Percentiles rank a stretch among this genome's conserved stretches.
Conservation (phyloP, 2,797 vertebrate species). For the Enteromius treurensis region DNA sequence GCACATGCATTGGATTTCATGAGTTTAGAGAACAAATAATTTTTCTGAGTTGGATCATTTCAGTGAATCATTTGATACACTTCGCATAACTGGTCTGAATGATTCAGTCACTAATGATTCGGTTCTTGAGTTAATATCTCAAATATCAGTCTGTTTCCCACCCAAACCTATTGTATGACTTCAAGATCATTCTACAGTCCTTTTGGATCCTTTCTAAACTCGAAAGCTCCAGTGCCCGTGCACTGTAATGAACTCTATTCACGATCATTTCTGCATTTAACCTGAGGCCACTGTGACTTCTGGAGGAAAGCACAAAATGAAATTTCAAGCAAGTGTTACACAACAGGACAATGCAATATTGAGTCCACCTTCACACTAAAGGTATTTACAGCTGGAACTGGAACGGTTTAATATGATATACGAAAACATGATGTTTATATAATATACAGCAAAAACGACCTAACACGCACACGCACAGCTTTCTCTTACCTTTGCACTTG, state of each 20-base stretch:
- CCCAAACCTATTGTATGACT: background rate
- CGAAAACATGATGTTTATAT: background rate
- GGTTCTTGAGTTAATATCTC: background rate
- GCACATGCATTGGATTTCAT: background rate
- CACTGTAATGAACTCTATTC: background rate
- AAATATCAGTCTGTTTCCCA: background rate
- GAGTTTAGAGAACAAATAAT: background rate
- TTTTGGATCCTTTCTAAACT: background rate
- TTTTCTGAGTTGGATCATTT: background rate
- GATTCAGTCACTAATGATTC: background rate
- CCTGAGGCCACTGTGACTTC: background rate
- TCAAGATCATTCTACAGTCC: background rate
- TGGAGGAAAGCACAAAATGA: background rate
- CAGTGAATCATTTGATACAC: background rate
- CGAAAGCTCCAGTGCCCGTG: background rate
- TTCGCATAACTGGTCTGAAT: background rate
- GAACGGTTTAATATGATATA: background rate
- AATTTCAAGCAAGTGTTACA: background rate
- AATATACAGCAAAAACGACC: background rate
- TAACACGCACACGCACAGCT: background rate
- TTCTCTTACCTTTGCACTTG: slow-evolving; percentile 88
- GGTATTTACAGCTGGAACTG: background rate
- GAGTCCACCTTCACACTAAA: background rate
- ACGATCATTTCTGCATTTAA: slow-evolving; percentile 2
- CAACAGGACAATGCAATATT: background rate